Base-by-base conservation (phyloP, 2,113 vertebrate genomes). In the Notechis scutatus region DNA sequence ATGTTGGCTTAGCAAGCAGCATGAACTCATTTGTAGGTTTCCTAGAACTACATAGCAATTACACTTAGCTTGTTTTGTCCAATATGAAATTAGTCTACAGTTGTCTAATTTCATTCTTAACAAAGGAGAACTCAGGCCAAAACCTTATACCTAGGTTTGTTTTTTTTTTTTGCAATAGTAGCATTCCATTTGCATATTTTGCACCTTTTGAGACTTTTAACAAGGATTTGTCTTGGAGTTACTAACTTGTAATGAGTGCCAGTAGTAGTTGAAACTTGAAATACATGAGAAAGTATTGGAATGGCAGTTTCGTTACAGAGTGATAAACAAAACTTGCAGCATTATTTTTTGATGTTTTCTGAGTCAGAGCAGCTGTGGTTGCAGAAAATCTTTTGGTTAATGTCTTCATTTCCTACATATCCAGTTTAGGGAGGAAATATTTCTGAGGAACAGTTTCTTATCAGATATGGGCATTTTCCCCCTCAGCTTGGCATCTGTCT, bases 221-320 rank as follows among this genome's bases (percentile, higher is more conserved):
- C 15, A 86, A 45, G 74, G 74, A 24, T 50, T 88, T 61, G 9
- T 87, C 55, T 57, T 90, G 26, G 52, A 92, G 11, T 45, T 42
- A 24, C 39, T 26, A 20, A 12, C 54, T 89, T 89, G 29, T 29
- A 20, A 29, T 24, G 50, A 1, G 15, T 3, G 15, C 69, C 9
- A 26, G 88, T 26, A 39, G 12, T 34, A 81, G 89, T 91, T 95
- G 91, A 88, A 94, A 92, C 94, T 94, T 93, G 9, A 3, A 50
- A 24, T n/a, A 45, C 85, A 87, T 61, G 2, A 0, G 1, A 90
- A 8, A 64, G 5, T 52, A 54, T 3, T 42, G 39, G 1, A 56
- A 7, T 23, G 0, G 10, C 1, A 20, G 52, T 52, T 89, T 12
- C 7, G 20, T 4, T 57, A 47, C 4, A 7, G 85, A 42, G 64